Evolutionary conservation across 2,113 vertebrate species (phyloP), one percentile per base, ranked within the genome.

Genomic region (Paradoxurus hermaphroditus): DNA sequence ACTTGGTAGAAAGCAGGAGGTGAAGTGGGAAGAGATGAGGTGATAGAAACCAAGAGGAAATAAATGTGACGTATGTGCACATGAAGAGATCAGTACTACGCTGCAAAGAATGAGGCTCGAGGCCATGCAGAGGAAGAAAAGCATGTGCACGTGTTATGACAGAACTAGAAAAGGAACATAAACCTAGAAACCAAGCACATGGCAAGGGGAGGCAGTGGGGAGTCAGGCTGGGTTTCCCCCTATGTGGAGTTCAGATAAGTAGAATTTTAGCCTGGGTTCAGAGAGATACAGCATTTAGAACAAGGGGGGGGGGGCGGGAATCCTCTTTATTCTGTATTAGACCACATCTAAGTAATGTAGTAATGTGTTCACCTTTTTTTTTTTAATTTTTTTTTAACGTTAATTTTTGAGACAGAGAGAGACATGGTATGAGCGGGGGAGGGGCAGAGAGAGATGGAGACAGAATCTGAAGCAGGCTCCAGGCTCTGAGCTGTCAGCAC

Each of bases 1-100:
- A 79, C 44, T 78, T 77, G 72, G 78, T 95, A 97, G 95, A 95
- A 83, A 96, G 73, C 82, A 97, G 97, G 67, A 94, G 94, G 82
- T 53, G 73, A 95, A 97, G 59, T 92, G 0, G 25, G n/a, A 97
- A 97, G 62, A 95, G 86, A 91, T 41, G 91, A 89, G 70, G 68
- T 51, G 0, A 21, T 68, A 70, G 93, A 94, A 98, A 59, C 72
- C 72, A 68, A 96, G 91, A 88, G 73, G 94, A 95, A 91, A 91
- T 85, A 96, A 91, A 92, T 15, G 90, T 96, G 96, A 97, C 10
- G 34, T 96, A 88, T 27, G 51, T 72, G 65, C 29, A 51, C n/a
- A 59, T 72, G 53, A 46, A 95, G 29, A 77, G 59, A 86, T 88
- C n/a, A 62, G 78, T 83, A 56, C 27, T 51, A 70, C 16, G 51